Evolutionary conservation across 2,113 vertebrate species (phyloP).

Genomic region (Rousettus leschenaultii): DNA sequence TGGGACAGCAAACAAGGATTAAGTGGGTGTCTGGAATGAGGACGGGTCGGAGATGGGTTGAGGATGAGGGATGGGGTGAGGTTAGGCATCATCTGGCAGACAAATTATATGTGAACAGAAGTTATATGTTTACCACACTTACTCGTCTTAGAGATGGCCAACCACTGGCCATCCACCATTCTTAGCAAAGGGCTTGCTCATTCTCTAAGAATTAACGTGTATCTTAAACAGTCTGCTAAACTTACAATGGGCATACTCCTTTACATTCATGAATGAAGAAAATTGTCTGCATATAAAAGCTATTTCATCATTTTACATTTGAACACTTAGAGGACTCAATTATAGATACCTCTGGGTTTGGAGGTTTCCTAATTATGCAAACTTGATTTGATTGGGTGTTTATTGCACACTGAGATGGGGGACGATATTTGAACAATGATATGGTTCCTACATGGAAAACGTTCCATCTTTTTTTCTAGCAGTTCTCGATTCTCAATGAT

Average conservation of each 20-base stretch:
- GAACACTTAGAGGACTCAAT: not conserved
- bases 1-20: not conserved
- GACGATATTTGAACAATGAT: not conserved
- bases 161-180: not conserved
- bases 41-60: slow-evolving; percentile 43
- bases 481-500: not conserved
- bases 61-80: slow-evolving; percentile 49
- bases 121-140: slow-evolving; percentile 43
- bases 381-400: not conserved
- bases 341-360: not conserved
- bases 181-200: not conserved
- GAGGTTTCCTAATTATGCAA: not conserved
- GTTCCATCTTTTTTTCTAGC: not conserved
- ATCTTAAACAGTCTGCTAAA: not conserved
- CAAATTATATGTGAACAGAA: slow-evolving; percentile 49
- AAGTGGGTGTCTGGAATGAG: not conserved
- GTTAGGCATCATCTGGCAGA: slow-evolving; percentile 46
- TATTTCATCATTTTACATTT: not conserved
- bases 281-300: not conserved
- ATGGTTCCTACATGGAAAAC: not conserved
- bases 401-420: too few relatives aligned
- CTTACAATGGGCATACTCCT: not conserved
- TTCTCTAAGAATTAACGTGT: slow-evolving; percentile 4
- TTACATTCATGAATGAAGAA: not conserved
- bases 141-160: not conserved